These are phyloP conservation scores for Psittacula derbiana DNA, from an alignment of 2,797 vertebrate genomes.

Conservation along the genomic window DNA sequence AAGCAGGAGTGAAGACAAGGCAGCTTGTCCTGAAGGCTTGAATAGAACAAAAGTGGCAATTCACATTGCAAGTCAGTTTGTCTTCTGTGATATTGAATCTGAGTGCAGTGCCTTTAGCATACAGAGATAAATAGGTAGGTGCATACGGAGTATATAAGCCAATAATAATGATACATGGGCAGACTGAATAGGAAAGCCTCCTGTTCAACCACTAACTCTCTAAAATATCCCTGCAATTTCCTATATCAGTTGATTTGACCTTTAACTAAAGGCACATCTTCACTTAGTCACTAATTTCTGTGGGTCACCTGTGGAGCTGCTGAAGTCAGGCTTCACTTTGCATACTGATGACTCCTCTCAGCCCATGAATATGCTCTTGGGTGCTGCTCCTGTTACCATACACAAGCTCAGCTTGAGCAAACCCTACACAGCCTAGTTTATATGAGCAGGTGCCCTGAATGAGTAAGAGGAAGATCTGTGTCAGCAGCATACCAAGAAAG, in stretches of 20 bases:
- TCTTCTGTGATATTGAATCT: neutral
- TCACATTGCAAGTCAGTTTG: neutral
- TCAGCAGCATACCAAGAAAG: slow-evolving; percentile 2
- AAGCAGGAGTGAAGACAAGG: neutral
- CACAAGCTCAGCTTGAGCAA: neutral
- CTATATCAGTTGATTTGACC: neutral
- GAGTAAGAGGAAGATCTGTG: neutral
- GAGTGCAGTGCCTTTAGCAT: neutral
- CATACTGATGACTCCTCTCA: neutral
- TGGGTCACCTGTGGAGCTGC: neutral
- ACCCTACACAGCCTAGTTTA: neutral
- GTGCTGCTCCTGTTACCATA: neutral
- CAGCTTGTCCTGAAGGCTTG: neutral
- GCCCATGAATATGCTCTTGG: neutral
- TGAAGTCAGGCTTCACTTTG: neutral
- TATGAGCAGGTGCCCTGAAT: slow-evolving; percentile 13
- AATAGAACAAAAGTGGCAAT: neutral
- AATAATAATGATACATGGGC: neutral
- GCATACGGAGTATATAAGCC: neutral
- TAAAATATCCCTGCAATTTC: neutral
- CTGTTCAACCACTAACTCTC: neutral
- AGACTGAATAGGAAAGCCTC: neutral
- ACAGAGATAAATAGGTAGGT: neutral
- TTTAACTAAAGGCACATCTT: neutral
- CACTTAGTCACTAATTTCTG: neutral